Evolutionary conservation across 2,888 invertebrate species (phyloP), one percentile per base, ranked within the genome.

Genomic region (Trisateles emortualis): DNA sequence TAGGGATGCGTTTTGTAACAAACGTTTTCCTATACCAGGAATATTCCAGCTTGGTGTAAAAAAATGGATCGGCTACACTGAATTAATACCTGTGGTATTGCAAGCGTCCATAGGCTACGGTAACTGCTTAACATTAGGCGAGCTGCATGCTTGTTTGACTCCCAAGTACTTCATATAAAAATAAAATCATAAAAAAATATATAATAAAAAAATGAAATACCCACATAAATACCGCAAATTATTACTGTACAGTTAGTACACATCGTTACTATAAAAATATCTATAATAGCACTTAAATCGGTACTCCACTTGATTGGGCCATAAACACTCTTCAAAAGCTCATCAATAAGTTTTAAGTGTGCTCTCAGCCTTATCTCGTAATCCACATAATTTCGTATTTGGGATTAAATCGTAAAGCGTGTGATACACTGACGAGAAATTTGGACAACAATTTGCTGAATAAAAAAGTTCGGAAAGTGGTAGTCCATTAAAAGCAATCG

Each of bases 261-360:
- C 9, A 36, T 52, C 40, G 55, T 57, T 48, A 50, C 66, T 29
- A 9, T 53, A 50, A 69, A 49, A 64, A 69, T 54, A 68, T 45
- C 53, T 55, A 49, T 52, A 68, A 74, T 67, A 47, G 57, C 66
- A 61, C 46, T 56, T 68, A 56, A 77, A 76, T 72, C 68, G 67
- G 56, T 64, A 62, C 64, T 56, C 65, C 52, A 59, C 63, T 64
- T 64, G 51, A 64, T 69, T 69, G 62, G 48, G 67, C 62, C 60
- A 68, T 79, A 80, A 79, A 79, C 79, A 79, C 76, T 70, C 68
- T 59, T 73, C 62, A 52, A 63, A 72, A 56, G 56, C 72, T 67
- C 79, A 72, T 80, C 76, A 78, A 77, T 77, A 80, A 80, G 72
- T 79, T 79, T 73, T 77, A 71, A 79, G 76, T 77, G 63, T 67